Evolutionary conservation across 2,113 vertebrate genomes (phyloP), one percentile per base, ranked within the genome.

Genomic region (Aegotheles bennettii): DNA sequence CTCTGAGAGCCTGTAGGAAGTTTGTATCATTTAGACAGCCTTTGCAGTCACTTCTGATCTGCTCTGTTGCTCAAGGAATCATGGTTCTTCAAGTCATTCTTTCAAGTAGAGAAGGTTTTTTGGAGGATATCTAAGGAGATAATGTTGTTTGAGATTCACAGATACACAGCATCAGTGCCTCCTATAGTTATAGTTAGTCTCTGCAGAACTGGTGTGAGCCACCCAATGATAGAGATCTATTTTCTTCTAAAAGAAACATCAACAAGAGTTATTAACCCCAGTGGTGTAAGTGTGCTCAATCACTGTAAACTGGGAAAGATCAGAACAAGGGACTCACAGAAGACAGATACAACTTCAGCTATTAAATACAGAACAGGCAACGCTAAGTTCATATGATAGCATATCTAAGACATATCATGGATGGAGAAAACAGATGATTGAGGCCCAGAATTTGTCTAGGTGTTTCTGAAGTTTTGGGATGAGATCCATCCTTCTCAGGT

Each of bases 201-300:
- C 63, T 70, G 33, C 45, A 92, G 71, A 74, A 86, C 59, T 65
- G 20, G 5, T 6, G 13, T 51, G 54, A 81, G n/a, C 10, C n/a
- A 42, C 17, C 7, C 45, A 69, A 3, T 9, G 7, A 50, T 6
- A 69, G 42, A 75, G 19, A 75, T 54, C 23, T 64, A 20, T 3
- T 14, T 92, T 87, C 73, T 86, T 38, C 67, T 67, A 18, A 76
- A 68, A 51, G 47, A 78, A 96, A 43, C 51, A 47, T 13, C 28
- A 83, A 20, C 13, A n/a, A 26, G 21, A 57, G 9, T 65, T 38
- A 63, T 59, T 31, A 70, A 74, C 3, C 6, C 13, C 57, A 35
- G 21, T 20, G 50, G 7, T 3, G 0, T 69, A 60, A 70, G 14
- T 31, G 24, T 74, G 17, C 29, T 85, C 12, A 82, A 13, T 28